A percentile compares a stretch with the other conserved stretches of the same genome.
Conservation (phyloP, 1,140 invertebrate genomes). For the Eueides isabella region DNA sequence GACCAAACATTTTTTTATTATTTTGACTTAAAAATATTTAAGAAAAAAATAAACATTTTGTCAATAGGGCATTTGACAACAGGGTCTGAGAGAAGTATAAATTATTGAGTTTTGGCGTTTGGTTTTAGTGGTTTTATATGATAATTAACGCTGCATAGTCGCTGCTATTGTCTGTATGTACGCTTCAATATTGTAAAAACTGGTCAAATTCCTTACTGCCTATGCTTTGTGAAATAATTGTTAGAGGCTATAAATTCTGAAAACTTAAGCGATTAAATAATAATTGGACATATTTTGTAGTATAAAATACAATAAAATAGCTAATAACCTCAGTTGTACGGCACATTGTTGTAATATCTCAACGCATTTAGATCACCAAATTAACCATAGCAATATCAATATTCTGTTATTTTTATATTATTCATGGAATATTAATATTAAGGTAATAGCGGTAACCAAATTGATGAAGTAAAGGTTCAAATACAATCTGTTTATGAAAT, state of each 20-base stretch:
- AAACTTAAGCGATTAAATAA: not conserved
- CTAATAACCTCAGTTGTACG: not conserved
- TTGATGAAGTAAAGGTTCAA: slow-evolving; percentile 34
- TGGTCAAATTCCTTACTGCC: not conserved
- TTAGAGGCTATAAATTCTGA: not conserved
- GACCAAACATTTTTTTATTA: slow-evolving; percentile 34
- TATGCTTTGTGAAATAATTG: not conserved
- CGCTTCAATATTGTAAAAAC: not conserved
- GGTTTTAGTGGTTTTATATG: slow-evolving; percentile 1
- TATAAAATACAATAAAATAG: not conserved
- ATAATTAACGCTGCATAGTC: not conserved
- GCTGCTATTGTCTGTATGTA: not conserved
- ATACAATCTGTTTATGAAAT: slow-evolving; percentile 54
- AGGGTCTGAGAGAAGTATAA: slow-evolving; percentile 6
- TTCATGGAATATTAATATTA: slow-evolving; percentile 29
- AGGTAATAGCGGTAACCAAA: slow-evolving; percentile 27
- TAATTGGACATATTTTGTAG: not conserved
- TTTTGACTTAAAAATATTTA: slow-evolving; percentile 14
- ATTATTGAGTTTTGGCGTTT: not conserved
- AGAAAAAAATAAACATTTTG: not conserved
- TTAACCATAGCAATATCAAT: slow-evolving; percentile 26
- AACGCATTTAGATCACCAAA: slow-evolving; percentile 26
- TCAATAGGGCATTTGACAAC: slow-evolving; percentile 8
- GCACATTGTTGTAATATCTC: not conserved
- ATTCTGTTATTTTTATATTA: slow-evolving; percentile 38